Evolutionary conservation across 2,797 vertebrate species (phyloP), one percentile per base, ranked within the genome.

Genomic region (Lophotriccus pileatus): DNA sequence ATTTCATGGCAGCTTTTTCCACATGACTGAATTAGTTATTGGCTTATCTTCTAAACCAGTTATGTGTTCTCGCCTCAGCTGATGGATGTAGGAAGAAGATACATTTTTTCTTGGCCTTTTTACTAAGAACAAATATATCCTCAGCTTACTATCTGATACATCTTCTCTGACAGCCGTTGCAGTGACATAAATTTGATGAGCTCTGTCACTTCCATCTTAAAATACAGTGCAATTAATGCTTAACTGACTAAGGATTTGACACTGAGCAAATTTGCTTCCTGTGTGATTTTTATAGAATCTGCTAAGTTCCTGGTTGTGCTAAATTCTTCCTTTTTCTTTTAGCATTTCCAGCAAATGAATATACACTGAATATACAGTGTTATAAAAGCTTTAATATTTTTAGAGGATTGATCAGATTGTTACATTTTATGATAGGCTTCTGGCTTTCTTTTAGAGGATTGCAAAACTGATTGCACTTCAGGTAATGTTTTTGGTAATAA

Each of bases 11-110:
- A 96, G 96, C 86, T 93, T 86, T 96, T 96, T 97, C 91, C 93
- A 94, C 93, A 95, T 95, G 95, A 90, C 95, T 95, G 95, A 87
- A 91, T 96, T 95, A 96, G 93, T 96, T 97, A 96, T 36, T 96
- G 91, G 95, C 93, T 97, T 96, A 96, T 95, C 95, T 95, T 93
- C 86, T 92, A 93, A 94, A 89, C 86, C 95, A 96, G 93, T 95
- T 97, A 93, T 84, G 75, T 92, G 78, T 87, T 96, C 86, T 94
- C 2, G 68, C 64, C 84, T 90, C 78, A 90, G 90, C 81, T 94
- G 96, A 95, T 93, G 95, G 91, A 95, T 95, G 72, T 87, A 90
- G 83, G 84, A 95, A 96, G 91, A 87, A 93, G 90, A 96, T 89
- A 80, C 21, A 64, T 84, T 81, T 94, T 95, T 90, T 39, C 87